These are phyloP conservation scores for Anniella stebbinsi DNA, from an alignment of 2,797 vertebrate genomes.

Conservation along the genomic window DNA sequence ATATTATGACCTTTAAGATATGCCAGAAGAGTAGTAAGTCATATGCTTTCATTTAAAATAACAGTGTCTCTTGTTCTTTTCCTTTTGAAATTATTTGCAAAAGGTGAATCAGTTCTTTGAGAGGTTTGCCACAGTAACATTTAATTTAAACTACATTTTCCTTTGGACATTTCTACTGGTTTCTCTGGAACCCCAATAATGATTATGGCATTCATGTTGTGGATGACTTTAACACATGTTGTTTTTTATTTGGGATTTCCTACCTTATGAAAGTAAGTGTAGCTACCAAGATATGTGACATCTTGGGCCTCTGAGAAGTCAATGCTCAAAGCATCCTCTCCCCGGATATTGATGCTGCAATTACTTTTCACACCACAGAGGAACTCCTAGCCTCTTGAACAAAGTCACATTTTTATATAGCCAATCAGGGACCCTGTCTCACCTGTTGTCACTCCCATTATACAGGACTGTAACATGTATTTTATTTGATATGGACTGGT, in stretches of 20 bases:
- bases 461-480: background rate
- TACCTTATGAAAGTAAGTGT: background rate
- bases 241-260: background rate
- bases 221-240: background rate
- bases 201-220: background rate
- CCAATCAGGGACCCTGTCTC: background rate
- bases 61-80: slow-evolving; percentile 1
- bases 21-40: slow-evolving; percentile 12
- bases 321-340: background rate
- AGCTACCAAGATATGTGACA: background rate
- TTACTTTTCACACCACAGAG: background rate
- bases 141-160: background rate
- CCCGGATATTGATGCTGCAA: background rate
- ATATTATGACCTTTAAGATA: slow-evolving; percentile 9
- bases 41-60: slow-evolving; percentile 29
- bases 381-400: background rate
- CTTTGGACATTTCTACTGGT: background rate
- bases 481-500: background rate
- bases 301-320: background rate
- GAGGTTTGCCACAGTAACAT: background rate
- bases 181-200: background rate
- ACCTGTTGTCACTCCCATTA: background rate
- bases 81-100: background rate
- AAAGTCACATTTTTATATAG: background rate
- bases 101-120: background rate